Conservation (phyloP, 2,888 invertebrate species). For the Romanomermis culicivorax region DNA sequence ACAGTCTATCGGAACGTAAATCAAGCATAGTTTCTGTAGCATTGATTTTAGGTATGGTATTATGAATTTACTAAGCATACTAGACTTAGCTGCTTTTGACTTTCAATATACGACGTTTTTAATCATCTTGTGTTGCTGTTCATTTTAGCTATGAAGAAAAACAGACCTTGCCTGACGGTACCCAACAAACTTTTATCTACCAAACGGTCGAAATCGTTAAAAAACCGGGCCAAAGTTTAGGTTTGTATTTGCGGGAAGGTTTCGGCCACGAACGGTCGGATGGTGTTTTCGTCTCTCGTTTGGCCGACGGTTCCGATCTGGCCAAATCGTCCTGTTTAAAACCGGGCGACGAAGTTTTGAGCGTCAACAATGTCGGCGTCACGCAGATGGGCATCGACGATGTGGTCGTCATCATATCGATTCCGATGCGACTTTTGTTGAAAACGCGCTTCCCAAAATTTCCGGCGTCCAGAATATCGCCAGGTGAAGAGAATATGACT, state of each 20-base stretch:
- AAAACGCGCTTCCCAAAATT: conserved; percentile 49
- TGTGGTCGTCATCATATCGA: conserved; percentile 97
- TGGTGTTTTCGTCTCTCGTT: conserved; percentile 90
- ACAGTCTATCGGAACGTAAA: too few species aligned
- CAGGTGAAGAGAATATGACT: too few species aligned
- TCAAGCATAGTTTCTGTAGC: too few species aligned
- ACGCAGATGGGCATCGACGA: conserved; percentile 93
- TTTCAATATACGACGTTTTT: too few species aligned
- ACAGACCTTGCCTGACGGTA: conserved; percentile 12
- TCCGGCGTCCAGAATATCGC: too few species aligned
- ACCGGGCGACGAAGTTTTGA: conserved; percentile 93
- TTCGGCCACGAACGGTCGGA: conserved; percentile 83
- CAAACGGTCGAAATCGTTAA: conserved; percentile 85
- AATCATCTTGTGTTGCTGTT: too few species aligned
- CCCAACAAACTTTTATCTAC: conserved; percentile 19
- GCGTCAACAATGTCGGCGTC: conserved; percentile 91
- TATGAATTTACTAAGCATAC: too few species aligned
- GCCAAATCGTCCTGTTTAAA: conserved; percentile 82
- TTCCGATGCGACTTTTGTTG: conserved; percentile 76
- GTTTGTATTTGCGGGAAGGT: conserved; percentile 83
- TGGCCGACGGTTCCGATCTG: conserved; percentile 63
- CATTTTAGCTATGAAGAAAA: too few species aligned
- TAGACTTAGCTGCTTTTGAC: too few species aligned
- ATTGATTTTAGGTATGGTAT: too few species aligned
- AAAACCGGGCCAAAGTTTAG: conserved; percentile 89